Base-by-base conservation (phyloP, 2,888 invertebrate genomes). In the Onthophagus sagittarius region DNA sequence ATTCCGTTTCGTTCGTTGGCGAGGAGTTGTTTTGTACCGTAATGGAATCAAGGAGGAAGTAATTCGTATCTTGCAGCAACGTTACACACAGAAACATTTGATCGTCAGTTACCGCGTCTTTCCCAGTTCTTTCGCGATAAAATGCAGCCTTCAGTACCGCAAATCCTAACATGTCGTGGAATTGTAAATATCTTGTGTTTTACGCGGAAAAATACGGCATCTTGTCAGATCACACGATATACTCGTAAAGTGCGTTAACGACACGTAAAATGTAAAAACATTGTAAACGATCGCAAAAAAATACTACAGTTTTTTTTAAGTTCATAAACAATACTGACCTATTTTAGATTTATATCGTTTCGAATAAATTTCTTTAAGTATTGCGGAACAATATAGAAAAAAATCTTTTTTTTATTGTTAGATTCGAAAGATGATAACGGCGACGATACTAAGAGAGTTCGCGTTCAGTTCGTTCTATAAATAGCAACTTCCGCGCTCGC, bases 401-500 rank as follows among this genome's bases (percentile, higher is more conserved):
- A 23, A 23, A n/a, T n/a, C n/a, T 23, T 23, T 23, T 23, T 23
- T 23, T 23, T 1, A 23, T 23, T 23, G 23, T 23, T 23, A 23
- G 23, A 23, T 23, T 23, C 23, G 23, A 2, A 23, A 2, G 23
- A 23, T 23, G 23, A 53, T 53, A 9, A 53, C 39, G 11, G 39
- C 39, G 39, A 53, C 39, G 11, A 4, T 53, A 53, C 39, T 9
- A 7, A 11, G 39, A 53, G 39, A 53, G 39, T 11, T 53, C 39
- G 11, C 39, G 39, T 11, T 53, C 39, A 9, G 9, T 53, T 53
- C 39, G 31, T 67, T 67, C 67, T 67, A 67, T 67, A 67, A 67
- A 67, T 67, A 67, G 67, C 67, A 23, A 67, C 67, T 67, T 67
- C 67, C 67, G 67, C 67, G 67, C 31, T 32, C 67, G 67, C 32